A percentile compares a stretch with the other conserved stretches of the same genome.
These are phyloP conservation scores for Lepetodrilus schrolli DNA, from an alignment of 2,888 invertebrate genomes.

Conservation along the genomic window DNA sequence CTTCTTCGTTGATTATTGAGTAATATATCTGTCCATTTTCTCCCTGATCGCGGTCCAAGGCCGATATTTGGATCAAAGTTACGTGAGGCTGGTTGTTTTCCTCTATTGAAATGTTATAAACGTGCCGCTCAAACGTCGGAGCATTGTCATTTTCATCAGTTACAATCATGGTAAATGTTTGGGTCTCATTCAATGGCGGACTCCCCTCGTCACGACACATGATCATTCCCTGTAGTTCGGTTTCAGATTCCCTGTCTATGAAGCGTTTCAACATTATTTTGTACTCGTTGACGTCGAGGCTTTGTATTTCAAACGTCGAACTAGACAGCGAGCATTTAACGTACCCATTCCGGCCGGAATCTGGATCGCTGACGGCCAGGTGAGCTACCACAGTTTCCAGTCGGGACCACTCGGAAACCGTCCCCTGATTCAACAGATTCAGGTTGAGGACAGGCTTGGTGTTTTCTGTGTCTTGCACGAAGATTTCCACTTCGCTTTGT, in stretches of 20 bases:
- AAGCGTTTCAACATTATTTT: slow-evolving; percentile 22
- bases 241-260: not conserved
- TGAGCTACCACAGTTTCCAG: slow-evolving; percentile 26
- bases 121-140: slow-evolving; percentile 83
- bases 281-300: slow-evolving; percentile 21
- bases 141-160: slow-evolving; percentile 92
- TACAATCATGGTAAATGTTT: slow-evolving; percentile 76
- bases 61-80: slow-evolving; percentile 42
- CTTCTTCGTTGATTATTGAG: slow-evolving; percentile 38
- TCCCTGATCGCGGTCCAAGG: slow-evolving; percentile 48
- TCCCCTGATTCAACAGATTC: slow-evolving; percentile 1
- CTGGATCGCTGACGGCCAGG: slow-evolving; percentile 24
- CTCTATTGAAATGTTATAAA: slow-evolving; percentile 44
- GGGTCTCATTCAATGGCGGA: not conserved
- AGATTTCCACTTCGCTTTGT: slow-evolving; percentile 20
- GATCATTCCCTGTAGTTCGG: not conserved
- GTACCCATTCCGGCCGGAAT: slow-evolving; percentile 27
- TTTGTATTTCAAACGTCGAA: slow-evolving; percentile 8
- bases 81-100: slow-evolving; percentile 52
- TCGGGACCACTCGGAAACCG: not conserved
- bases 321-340: slow-evolving; percentile 20
- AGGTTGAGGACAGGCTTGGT: not conserved
- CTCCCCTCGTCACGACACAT: not conserved
- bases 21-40: slow-evolving; percentile 51
- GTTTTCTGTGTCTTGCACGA: slow-evolving; percentile 14